phyloP scores from a whole-genome alignment of 2,797 vertebrate species.

The Malacoctenus gilli region DNA sequence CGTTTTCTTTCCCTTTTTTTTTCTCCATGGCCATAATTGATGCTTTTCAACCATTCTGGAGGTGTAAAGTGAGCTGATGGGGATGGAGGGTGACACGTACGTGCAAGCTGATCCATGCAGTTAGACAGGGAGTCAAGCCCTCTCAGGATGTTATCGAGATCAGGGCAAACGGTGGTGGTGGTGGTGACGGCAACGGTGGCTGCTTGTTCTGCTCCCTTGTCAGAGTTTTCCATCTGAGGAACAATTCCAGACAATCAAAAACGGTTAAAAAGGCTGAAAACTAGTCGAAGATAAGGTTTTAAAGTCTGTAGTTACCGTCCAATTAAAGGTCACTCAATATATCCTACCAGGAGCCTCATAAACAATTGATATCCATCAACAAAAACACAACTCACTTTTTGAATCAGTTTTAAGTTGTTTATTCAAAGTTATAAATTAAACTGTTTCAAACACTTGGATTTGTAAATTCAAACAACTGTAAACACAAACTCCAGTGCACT shows the following conservation, averaged over 20 bases:
- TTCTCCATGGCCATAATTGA: constrained; percentile 17
- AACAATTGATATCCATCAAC: too few relatives aligned
- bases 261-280: too few relatives aligned
- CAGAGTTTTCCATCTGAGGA: constrained; percentile 74
- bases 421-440: too few relatives aligned
- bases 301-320: too few relatives aligned
- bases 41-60: constrained; percentile 25
- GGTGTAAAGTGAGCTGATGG: not conserved
- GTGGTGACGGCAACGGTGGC: too few relatives aligned
- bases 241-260: not conserved
- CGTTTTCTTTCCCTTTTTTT: constrained; percentile 12
- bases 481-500: constrained; percentile 4
- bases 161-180: constrained; percentile 7
- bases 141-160: constrained; percentile 69
- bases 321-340: too few relatives aligned
- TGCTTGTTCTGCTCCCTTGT: constrained; percentile 17
- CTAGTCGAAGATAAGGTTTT: too few relatives aligned
- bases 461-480: too few relatives aligned
- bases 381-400: too few relatives aligned
- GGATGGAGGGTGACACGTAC: constrained; percentile 61
- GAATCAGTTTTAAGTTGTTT: too few relatives aligned
- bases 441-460: too few relatives aligned
- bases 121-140: constrained; percentile 67
- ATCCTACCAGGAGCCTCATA: too few relatives aligned
- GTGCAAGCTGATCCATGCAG: constrained; percentile 66